phyloP scores from a whole-genome alignment of 2,113 vertebrate genomes.

The Colistium nudipinnis region DNA sequence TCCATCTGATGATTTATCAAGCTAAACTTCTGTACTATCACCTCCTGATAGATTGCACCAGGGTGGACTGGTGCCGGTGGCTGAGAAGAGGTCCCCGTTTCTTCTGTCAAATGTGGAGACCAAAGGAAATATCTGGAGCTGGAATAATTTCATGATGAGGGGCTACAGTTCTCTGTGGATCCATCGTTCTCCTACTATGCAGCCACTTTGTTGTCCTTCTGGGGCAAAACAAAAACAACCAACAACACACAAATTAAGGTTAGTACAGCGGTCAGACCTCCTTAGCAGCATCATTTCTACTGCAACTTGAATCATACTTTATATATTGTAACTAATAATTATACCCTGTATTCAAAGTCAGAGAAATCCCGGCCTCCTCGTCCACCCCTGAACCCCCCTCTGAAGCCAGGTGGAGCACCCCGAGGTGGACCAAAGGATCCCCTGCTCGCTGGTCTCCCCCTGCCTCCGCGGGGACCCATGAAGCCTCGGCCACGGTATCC shows the following conservation, averaged over 20 bases:
- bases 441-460: slow-evolving; percentile 85
- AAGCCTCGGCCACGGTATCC: slow-evolving; percentile 90
- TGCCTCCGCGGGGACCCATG: slow-evolving; percentile 88
- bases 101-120: slow-evolving; percentile 83
- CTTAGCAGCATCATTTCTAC: not conserved
- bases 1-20: slow-evolving; percentile 81
- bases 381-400: slow-evolving; percentile 89
- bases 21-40: slow-evolving; percentile 78
- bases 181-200: slow-evolving; percentile 84
- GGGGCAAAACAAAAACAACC: slow-evolving; percentile 53
- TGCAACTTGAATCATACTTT: not conserved
- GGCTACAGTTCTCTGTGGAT: slow-evolving; percentile 79
- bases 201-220: slow-evolving; percentile 99
- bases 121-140: slow-evolving; percentile 61
- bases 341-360: slow-evolving; percentile 97
- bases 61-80: slow-evolving; percentile 90
- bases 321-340: not conserved
- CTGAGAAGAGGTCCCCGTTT: slow-evolving; percentile 87
- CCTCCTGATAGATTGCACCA: slow-evolving; percentile 83
- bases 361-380: slow-evolving; percentile 92
- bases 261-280: not conserved
- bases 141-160: slow-evolving; percentile 79
- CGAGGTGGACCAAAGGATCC: slow-evolving; percentile 86
- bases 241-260: not conserved
- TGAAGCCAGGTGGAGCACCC: slow-evolving; percentile 85